A percentile compares a stretch with the other conserved stretches of the same genome.
Evolutionary conservation across 1,140 invertebrate genomes (phyloP).

Genomic region (Periplaneta americana): DNA sequence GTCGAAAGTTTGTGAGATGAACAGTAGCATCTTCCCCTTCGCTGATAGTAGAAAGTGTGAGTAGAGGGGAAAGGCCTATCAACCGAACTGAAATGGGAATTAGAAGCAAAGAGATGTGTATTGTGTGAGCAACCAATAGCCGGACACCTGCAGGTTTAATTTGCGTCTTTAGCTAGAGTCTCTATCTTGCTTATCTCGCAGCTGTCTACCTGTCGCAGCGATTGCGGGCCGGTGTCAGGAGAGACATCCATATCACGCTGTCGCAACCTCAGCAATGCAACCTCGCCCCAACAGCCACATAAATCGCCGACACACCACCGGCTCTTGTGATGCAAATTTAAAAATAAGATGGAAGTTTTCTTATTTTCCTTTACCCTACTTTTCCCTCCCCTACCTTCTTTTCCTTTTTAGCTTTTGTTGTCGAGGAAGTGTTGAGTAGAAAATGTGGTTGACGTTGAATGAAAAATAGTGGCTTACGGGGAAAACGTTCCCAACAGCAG

Average conservation of each 20-base stretch:
- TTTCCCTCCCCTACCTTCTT: not conserved
- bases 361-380: not conserved
- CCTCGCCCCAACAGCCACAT: not conserved
- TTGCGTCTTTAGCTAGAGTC: too few species aligned
- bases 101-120: too few species aligned
- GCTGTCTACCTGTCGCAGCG: not conserved
- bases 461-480: not conserved
- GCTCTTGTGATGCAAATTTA: not conserved
- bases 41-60: too few species aligned
- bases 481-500: not conserved
- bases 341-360: not conserved
- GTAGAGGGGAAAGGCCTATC: too few species aligned
- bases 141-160: too few species aligned
- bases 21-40: too few species aligned
- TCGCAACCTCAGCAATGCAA: not conserved
- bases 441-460: not conserved
- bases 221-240: not conserved
- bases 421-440: conserved; percentile 6
- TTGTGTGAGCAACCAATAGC: too few species aligned
- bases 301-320: not conserved
- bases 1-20: too few species aligned
- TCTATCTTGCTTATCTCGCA: too few species aligned
- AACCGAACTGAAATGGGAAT: too few species aligned
- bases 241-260: not conserved
- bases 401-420: conserved; percentile 3